Percentiles rank a stretch among this genome's conserved stretches.
phyloP scores from a whole-genome alignment of 2,113 vertebrate species.

The Sarotherodon lohbergeri region DNA sequence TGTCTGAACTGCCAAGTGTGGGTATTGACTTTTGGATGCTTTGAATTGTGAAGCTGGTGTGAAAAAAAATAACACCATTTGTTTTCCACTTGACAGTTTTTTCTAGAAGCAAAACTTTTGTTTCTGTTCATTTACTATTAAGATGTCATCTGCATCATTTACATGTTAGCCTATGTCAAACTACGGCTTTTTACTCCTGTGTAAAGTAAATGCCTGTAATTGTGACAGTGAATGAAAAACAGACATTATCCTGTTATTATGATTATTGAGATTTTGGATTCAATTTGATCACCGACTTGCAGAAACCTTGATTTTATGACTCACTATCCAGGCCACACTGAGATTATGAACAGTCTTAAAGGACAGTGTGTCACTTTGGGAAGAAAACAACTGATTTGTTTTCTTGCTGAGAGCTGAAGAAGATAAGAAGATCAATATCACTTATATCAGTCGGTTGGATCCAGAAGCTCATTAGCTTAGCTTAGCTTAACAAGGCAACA shows the following conservation, averaged over 20 bases:
- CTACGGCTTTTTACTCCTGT: constrained; percentile 35
- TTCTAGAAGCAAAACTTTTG: not conserved
- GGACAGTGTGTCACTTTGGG: not conserved
- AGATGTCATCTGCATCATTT: constrained; percentile 23
- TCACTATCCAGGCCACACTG: not conserved
- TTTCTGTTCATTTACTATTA: constrained; percentile 13
- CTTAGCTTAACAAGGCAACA: not conserved
- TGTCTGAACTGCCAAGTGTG: constrained; percentile 44
- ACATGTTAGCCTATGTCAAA: not conserved
- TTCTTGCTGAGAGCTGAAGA: not conserved
- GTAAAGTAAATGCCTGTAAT: not conserved
- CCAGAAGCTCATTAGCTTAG: not conserved
- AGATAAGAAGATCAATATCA: not conserved
- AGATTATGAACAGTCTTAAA: not conserved
- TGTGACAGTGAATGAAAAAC: constrained; percentile 35
- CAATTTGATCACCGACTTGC: not conserved
- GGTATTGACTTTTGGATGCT: constrained; percentile 57
- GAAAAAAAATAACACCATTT: constrained; percentile 31
- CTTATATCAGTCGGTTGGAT: not conserved
- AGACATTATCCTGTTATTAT: constrained; percentile 59
- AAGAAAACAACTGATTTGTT: not conserved
- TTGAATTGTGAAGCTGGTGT: constrained; percentile 39
- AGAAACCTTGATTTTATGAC: not conserved
- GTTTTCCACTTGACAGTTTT: constrained; percentile 46
- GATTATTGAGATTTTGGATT: not conserved